Evolutionary conservation across 2,888 invertebrate species (phyloP).

Genomic region (Dasypogon diadema): DNA sequence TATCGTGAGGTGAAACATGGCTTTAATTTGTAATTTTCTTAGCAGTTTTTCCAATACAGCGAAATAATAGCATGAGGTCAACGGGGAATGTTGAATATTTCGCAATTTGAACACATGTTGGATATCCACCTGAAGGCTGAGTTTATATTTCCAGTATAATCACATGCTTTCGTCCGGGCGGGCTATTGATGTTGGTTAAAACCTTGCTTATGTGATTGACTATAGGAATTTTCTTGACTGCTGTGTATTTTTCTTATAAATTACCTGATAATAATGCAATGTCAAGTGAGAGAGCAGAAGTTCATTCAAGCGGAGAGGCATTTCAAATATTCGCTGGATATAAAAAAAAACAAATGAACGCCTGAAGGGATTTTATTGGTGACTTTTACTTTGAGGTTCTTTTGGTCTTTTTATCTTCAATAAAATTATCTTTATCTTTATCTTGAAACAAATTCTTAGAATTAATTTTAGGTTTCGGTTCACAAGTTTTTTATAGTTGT

Average conservation of each 20-base stretch:
- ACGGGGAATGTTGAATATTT: slow-evolving; percentile 42
- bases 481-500: too few species aligned
- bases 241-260: background rate
- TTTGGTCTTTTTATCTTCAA: too few species aligned
- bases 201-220: background rate
- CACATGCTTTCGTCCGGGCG: background rate
- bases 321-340: background rate
- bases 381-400: too few species aligned
- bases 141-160: slow-evolving; percentile 21
- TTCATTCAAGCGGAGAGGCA: background rate
- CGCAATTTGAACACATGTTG: slow-evolving; percentile 38
- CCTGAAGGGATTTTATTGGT: too few species aligned
- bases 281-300: background rate
- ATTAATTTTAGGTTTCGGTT: too few species aligned
- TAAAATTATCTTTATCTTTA: too few species aligned
- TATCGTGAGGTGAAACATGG: slow-evolving; percentile 38
- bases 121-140: slow-evolving; percentile 9
- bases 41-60: slow-evolving; percentile 33
- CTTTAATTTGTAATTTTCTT: slow-evolving; percentile 45
- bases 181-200: background rate
- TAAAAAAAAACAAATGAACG: too few species aligned
- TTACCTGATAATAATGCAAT: background rate
- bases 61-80: slow-evolving; percentile 43
- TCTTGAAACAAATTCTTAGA: too few species aligned
- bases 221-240: background rate